Base-by-base conservation (phyloP, 23 tunicate genomes). In the Diplosoma virens region DNA sequence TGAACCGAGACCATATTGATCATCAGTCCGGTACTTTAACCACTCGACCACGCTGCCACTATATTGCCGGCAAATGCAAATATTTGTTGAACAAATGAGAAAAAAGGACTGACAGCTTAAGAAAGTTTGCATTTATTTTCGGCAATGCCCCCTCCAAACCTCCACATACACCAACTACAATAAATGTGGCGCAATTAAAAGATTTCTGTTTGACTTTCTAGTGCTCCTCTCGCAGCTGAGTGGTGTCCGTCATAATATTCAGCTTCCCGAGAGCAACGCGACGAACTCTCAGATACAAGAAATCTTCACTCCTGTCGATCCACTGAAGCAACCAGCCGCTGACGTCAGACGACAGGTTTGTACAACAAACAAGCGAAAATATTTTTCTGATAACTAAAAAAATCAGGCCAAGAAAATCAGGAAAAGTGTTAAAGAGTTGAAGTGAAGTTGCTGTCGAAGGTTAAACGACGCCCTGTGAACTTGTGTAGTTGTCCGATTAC, bases 221-320 rank as follows among this genome's bases (percentile, higher is more conserved):
- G 97, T 84, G 61, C 33, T 90, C 16, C 74, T 90, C 32, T 79
- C 97, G 22, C 97, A 90, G 60, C 58, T 90, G 31, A 90, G 90
- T 61, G 97, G 97, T 2, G 97, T 84, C 22, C 61, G 97, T 30
- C 29, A 90, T 46, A 90, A 77, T 75, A 90, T 90, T n/a, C 97
- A 84, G 41, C 52, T 89, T 53, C 88, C 77, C 58, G 89, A 89
- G 48, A 75, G 33, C 32, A 89, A 78, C 25, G 30, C 85, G n/a
- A 89, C 85, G 9, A 80, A 82, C 18, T 71, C 96, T 2, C 86
- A 83, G 32, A 73, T 90, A 22, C 87, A 83, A 18, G 90, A 90
- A 56, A 25, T 90, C 23, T 90, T 84, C 67, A 37, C 90, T 30
- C 87, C 84, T 74, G 53, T 90, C 30, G 90, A 90, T 30, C 23